These are phyloP conservation scores for Forficula auricularia DNA, from an alignment of 1,140 invertebrate species.

Conservation along the genomic window DNA sequence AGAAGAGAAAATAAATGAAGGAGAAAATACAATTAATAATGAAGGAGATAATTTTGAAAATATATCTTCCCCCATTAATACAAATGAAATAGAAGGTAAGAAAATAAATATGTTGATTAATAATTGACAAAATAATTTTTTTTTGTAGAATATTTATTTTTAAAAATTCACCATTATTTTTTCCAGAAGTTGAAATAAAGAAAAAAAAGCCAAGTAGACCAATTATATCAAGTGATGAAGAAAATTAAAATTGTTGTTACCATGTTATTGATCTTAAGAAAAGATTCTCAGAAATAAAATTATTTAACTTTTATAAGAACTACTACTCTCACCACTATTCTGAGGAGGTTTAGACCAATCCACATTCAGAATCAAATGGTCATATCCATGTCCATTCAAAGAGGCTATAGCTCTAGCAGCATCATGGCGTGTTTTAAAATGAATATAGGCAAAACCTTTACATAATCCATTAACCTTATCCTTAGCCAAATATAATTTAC, in stretches of 20 bases:
- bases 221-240: conserved; percentile 17
- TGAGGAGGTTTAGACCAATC: conserved; percentile 90
- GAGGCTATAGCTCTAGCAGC: conserved; percentile 77
- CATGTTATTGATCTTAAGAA: background rate
- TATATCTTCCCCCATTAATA: no score
- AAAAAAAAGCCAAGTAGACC: conserved; percentile 5
- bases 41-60: no score
- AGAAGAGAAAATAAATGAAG: no score
- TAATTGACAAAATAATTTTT: no score
- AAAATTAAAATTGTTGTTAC: conserved; percentile 12
- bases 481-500: conserved; percentile 74
- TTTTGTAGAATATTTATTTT: no score
- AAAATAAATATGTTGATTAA: no score
- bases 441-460: conserved; percentile 92
- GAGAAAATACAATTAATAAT: no score
- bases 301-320: conserved; percentile 13
- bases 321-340: conserved; percentile 26
- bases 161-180: no score
- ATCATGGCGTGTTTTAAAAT: conserved; percentile 75
- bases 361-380: conserved; percentile 93
- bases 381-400: conserved; percentile 90
- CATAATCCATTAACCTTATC: conserved; percentile 65
- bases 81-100: no score
- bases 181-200: no score
- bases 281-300: background rate